phyloP scores from a whole-genome alignment of 2,113 vertebrate species.

The Hippoglossus stenolepis region DNA sequence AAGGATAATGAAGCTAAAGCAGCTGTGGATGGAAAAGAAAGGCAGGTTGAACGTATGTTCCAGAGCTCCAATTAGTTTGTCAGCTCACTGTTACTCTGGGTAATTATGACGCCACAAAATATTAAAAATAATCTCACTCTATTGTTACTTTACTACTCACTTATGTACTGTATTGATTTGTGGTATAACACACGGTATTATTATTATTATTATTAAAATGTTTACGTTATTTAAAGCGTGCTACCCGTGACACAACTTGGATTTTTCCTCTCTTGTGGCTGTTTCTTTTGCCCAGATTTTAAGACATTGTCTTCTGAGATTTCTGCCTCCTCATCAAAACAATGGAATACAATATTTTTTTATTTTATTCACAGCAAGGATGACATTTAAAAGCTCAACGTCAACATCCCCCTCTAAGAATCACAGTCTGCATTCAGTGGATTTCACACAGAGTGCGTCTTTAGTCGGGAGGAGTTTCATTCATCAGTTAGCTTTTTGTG shows the following conservation, averaged over 20 bases:
- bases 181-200: background rate
- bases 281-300: background rate
- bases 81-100: background rate
- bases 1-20: background rate
- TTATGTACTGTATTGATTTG: constrained; percentile 16
- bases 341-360: background rate
- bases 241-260: background rate
- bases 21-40: background rate
- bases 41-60: background rate
- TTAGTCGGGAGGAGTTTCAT: background rate
- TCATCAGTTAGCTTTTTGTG: background rate
- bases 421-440: background rate
- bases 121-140: constrained; percentile 26
- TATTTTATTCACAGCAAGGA: no score
- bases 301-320: background rate
- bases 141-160: constrained; percentile 43
- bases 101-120: constrained; percentile 35
- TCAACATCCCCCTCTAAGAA: background rate
- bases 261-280: background rate
- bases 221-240: background rate
- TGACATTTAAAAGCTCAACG: background rate
- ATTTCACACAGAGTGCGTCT: background rate
- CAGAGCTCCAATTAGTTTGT: constrained; percentile 45
- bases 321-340: background rate
- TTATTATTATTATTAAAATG: background rate